Conservation (phyloP, 1,140 invertebrate species). For the Cryptotermes secundus region DNA sequence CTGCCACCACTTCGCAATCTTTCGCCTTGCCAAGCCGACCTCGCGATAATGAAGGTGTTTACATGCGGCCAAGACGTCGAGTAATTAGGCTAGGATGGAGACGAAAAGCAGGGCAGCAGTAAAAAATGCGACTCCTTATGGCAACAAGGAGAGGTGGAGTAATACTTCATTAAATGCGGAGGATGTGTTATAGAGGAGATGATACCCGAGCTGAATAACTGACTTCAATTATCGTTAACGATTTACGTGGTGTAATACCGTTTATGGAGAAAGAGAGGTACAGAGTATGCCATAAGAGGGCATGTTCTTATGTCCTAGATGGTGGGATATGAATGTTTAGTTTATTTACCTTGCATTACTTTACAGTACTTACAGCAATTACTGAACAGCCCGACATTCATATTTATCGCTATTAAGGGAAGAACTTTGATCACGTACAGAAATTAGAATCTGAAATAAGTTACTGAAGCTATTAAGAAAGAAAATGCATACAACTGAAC, state of each 20-base stretch:
- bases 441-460: too few relatives aligned
- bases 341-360: too few relatives aligned
- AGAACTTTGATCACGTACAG: too few relatives aligned
- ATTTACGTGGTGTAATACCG: background rate
- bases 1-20: conserved; percentile 30
- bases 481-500: too few relatives aligned
- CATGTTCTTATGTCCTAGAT: too few relatives aligned
- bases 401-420: too few relatives aligned
- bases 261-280: too few relatives aligned
- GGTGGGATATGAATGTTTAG: too few relatives aligned
- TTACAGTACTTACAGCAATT: too few relatives aligned
- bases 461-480: too few relatives aligned
- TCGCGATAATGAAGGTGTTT: conserved; percentile 41
- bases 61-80: conserved; percentile 38
- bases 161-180: background rate
- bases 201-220: conserved; percentile 33
- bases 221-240: background rate
- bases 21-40: conserved; percentile 36
- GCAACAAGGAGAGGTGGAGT: background rate
- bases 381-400: too few relatives aligned
- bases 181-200: background rate
- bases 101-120: background rate
- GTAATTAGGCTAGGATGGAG: conserved; percentile 35
- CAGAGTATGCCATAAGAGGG: too few relatives aligned
- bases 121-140: background rate